A percentile compares a stretch with the other conserved stretches of the same genome.
phyloP scores from a whole-genome alignment of 2,888 invertebrate species.

The Acanthosoma haemorrhoidale region DNA sequence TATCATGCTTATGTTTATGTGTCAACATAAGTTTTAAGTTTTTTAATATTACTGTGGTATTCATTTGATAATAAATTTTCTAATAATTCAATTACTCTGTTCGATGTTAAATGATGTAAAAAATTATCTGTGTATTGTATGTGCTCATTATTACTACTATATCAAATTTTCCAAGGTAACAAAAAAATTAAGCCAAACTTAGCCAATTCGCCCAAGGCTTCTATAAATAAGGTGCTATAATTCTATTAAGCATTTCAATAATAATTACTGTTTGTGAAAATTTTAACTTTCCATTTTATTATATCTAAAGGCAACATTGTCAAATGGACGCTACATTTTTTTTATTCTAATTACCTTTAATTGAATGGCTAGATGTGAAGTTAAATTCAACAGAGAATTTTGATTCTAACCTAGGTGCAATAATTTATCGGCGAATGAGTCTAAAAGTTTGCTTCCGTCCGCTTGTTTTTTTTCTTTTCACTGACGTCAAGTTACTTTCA shows the following conservation, averaged over 20 bases:
- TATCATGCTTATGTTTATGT: not conserved
- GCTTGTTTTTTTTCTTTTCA: conserved; percentile 11
- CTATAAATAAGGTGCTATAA: conserved; percentile 6
- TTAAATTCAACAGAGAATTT: not conserved
- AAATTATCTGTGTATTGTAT: conserved; percentile 12
- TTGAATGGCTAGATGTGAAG: not conserved
- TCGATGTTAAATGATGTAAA: conserved; percentile 1
- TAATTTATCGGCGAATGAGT: too few species aligned
- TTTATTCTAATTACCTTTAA: not conserved
- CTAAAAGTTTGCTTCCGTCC: conserved; percentile 20
- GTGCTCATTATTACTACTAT: not conserved
- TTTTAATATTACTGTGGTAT: conserved; percentile 16
- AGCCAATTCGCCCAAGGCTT: conserved; percentile 1
- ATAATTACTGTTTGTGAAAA: not conserved
- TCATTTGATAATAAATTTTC: conserved; percentile 22
- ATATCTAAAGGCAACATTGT: not conserved
- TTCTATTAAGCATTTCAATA: not conserved
- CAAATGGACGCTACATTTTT: conserved; percentile 20
- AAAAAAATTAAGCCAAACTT: not conserved
- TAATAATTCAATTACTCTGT: conserved; percentile 14
- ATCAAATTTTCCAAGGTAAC: not conserved
- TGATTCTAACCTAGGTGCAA: conserved; percentile 24
- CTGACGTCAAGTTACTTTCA: too few species aligned
- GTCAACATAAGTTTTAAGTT: conserved; percentile 3
- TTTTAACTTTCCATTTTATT: not conserved